Evolutionary conservation across 2,113 vertebrate genomes (phyloP), one percentile per base, ranked within the genome.

Genomic region (Cariama cristata): DNA sequence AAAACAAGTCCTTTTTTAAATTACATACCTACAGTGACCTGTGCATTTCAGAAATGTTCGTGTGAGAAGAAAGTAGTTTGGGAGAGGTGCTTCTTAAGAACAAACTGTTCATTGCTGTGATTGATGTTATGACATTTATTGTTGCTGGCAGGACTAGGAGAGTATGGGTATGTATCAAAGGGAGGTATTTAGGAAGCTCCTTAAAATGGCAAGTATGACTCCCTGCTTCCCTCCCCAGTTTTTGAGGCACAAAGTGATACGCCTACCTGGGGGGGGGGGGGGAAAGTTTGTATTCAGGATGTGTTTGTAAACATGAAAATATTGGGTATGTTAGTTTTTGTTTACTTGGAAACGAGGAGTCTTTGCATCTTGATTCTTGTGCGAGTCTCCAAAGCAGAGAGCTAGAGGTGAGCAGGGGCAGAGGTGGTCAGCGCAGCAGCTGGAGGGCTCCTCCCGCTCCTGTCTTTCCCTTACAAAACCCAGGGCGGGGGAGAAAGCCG

Each of bases 391-490:
- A 27, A 63, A 66, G 44, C 12, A 81, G 68, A 11, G 47, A 38
- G 28, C 35, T 69, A 11, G 18, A 60, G 49, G 35, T 58, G 27
- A 3, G 19, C 6, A 27, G 26, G 44, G 40, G 16, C 73, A 80
- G 86, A 73, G 49, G n/a, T 49, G 42, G 22, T 66, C 77, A 35
- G 2, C 0, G 0, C 20, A 49, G 50, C 47, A n/a, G 47, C 75
- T 47, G 33, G 23, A 58, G 24, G 6, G 8, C 19, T 67, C 12
- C 14, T 82, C 12, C 63, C 32, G 33, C 47, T 53, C 20, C 40
- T 16, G 4, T n/a, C n/a, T 60, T 59, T 27, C 7, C 24, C 44
- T 68, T 63, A 28, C 15, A 64, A 60, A 90, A 60, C 30, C 21
- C 21, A 18, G 62, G 24, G 21, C n/a, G 9, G 4, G 9, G 47